Evolutionary conservation across 2,113 vertebrate genomes (phyloP).

Genomic region (Hymenochirus boettgeri): DNA sequence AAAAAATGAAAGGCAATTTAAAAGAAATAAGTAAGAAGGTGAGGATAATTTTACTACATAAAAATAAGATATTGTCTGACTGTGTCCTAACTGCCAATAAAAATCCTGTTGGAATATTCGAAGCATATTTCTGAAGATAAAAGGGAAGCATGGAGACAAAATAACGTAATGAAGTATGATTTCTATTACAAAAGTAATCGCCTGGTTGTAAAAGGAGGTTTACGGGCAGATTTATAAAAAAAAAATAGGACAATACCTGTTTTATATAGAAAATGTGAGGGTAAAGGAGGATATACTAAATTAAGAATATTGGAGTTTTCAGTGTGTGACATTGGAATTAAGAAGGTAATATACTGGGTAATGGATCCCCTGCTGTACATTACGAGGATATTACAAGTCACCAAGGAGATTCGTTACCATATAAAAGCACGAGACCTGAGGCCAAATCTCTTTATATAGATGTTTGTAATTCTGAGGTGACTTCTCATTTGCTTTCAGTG

Average conservation of each 20-base stretch:
- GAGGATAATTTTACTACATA: slow-evolving; percentile 27
- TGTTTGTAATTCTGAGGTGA: too few species aligned
- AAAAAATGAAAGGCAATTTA: slow-evolving; percentile 31
- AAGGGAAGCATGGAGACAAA: slow-evolving; percentile 24
- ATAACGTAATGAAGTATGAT: slow-evolving; percentile 14
- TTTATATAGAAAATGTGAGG: neutral
- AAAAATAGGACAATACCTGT: neutral
- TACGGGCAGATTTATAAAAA: neutral
- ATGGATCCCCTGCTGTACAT: too few species aligned
- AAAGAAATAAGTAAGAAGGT: slow-evolving; percentile 28
- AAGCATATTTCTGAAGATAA: slow-evolving; percentile 24
- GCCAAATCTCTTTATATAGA: too few species aligned
- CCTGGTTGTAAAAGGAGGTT: slow-evolving; percentile 4
- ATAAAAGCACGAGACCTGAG: too few species aligned
- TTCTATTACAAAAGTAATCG: slow-evolving; percentile 28
- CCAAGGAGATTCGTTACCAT: too few species aligned
- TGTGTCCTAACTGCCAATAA: slow-evolving; percentile 29
- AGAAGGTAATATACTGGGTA: too few species aligned
- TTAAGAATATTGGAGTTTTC: neutral
- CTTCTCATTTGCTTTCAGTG: too few species aligned
- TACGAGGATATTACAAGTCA: too few species aligned
- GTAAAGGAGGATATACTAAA: neutral
- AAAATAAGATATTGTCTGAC: slow-evolving; percentile 26
- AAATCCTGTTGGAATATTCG: slow-evolving; percentile 1
- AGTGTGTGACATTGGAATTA: neutral